phyloP scores from a whole-genome alignment of 1,140 invertebrate species.

The Oryzaephilus surinamensis region DNA sequence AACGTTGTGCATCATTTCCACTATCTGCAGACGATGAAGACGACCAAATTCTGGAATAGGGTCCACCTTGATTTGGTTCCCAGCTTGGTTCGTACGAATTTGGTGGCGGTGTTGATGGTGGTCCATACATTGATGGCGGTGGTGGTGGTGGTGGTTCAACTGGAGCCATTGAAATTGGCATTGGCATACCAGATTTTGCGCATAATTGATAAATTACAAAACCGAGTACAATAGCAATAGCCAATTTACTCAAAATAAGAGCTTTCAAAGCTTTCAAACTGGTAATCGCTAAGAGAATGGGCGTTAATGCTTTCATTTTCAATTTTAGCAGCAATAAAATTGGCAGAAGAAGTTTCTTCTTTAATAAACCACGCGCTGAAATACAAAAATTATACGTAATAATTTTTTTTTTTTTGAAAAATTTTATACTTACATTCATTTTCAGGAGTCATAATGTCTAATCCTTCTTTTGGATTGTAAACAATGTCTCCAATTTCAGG shows the following conservation, averaged over 20 bases:
- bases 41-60: constrained; percentile 65
- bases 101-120: constrained; percentile 47
- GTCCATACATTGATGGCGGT: constrained; percentile 48
- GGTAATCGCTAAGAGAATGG: constrained; percentile 65
- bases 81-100: constrained; percentile 56
- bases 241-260: constrained; percentile 68
- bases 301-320: constrained; percentile 73
- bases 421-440: constrained; percentile 36
- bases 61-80: constrained; percentile 55
- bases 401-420: neutral
- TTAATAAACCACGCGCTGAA: constrained; percentile 52
- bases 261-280: constrained; percentile 74
- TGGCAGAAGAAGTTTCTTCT: constrained; percentile 72
- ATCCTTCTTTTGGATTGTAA: constrained; percentile 55
- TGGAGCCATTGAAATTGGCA: constrained; percentile 43
- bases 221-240: constrained; percentile 64
- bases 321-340: constrained; percentile 66
- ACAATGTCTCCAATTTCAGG: constrained; percentile 59
- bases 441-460: constrained; percentile 46
- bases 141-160: constrained; percentile 37
- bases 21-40: constrained; percentile 32
- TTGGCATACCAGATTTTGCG: constrained; percentile 60
- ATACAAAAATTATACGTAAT: constrained; percentile 22
- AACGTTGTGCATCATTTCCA: constrained; percentile 45
- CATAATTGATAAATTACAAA: constrained; percentile 67